Conservation (phyloP, 2,113 vertebrate species). For the Macrotus californicus region DNA sequence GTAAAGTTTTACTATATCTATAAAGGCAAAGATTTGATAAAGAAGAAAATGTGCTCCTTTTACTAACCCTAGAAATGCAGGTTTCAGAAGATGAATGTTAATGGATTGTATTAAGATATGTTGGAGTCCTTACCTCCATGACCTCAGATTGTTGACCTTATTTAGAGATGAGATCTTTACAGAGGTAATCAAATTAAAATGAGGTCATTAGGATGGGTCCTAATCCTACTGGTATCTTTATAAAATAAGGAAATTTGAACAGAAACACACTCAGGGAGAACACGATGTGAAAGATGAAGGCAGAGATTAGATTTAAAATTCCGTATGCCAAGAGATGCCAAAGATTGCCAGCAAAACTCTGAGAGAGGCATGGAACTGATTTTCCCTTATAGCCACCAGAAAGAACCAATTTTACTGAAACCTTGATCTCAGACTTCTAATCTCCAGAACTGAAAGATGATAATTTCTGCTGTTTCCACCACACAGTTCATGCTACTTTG, state of each 20-base stretch:
- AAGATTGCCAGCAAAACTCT: neutral
- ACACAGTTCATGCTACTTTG: neutral
- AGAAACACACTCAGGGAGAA: neutral
- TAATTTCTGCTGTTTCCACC: neutral
- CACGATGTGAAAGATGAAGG: neutral
- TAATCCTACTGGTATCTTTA: neutral
- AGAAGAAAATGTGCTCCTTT: neutral
- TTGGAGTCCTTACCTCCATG: neutral
- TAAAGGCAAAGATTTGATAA: neutral
- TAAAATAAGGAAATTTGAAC: neutral
- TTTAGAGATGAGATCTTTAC: neutral
- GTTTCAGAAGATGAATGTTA: neutral
- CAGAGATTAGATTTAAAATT: neutral
- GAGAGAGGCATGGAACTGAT: too few relatives aligned
- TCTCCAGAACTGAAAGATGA: neutral
- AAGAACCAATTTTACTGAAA: neutral
- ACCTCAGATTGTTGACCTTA: constrained; percentile 11
- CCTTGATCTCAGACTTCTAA: neutral
- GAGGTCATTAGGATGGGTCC: neutral
- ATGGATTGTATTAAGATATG: neutral
- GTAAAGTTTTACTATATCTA: neutral
- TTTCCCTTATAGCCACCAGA: neutral
- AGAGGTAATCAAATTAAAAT: neutral
- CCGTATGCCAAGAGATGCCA: neutral
- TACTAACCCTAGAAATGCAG: neutral